Base-by-base conservation (phyloP, 2,888 invertebrate species). In the Zhuqinia jingwanae region DNA sequence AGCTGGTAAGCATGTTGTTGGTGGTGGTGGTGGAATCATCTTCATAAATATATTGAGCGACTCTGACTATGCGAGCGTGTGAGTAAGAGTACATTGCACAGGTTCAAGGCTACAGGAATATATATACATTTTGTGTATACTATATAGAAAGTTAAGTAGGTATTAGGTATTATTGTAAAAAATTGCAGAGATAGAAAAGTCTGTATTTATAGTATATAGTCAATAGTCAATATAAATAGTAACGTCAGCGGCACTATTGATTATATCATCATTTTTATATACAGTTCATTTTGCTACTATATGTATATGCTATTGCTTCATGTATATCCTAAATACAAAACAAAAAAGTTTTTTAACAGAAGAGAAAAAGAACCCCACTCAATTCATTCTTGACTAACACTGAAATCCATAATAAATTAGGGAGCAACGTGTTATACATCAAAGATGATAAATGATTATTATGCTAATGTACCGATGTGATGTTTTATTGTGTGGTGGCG, bases 91-190 rank as follows among this genome's bases (percentile, higher is more conserved):
- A 17, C 75, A 75, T 53, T 2, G 36, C 5, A 15, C 5, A 50
- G 75, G 75, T 75, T 75, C 75, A 75, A 75, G 75, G 75, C 75
- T 75, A 75, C 75, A 53, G 30, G 75, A 8, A 53, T 53, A 75
- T 25, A 70, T 70, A 17, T 36, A 30, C n/a, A 27, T 30, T 30
- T n/a, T 20, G 27, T 58, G 2, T 22, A 58, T n/a, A 30, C 10
- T 36, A 25, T 36, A 27, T 65, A 36, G 36, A 65, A 65, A 65
- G 63, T n/a, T 3, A 36, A 36, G 36, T 36, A 36, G 3, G 36
- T n/a, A n/a, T n/a, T n/a, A n/a, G n/a, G n/a, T n/a, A n/a, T n/a
- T n/a, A n/a, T n/a, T n/a, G n/a, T n/a, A n/a, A n/a, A n/a, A n/a
- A n/a, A n/a, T n/a, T n/a, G n/a, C 47, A 47, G 17, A 53, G 53